These are phyloP conservation scores for Eupeodes latifasciatus DNA, from an alignment of 2,888 invertebrate species.

Conservation along the genomic window DNA sequence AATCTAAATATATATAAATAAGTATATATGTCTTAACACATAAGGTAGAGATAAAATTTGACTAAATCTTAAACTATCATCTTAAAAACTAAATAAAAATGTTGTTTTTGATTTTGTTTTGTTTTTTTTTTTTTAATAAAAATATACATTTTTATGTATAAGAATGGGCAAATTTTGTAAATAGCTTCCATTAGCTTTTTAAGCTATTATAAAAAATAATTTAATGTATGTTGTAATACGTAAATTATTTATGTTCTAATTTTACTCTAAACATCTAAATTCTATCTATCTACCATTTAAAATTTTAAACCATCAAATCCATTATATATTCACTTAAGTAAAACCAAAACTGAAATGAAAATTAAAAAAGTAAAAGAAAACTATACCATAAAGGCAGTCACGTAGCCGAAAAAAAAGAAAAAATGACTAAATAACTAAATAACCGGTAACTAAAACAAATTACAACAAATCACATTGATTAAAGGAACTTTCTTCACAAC, in stretches of 20 bases:
- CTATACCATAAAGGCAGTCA: slow-evolving; percentile 42
- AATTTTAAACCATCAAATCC: slow-evolving; percentile 29
- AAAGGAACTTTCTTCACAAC: slow-evolving; percentile 58
- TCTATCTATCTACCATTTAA: slow-evolving; percentile 28
- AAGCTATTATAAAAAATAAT: slow-evolving; percentile 65
- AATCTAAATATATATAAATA: neutral
- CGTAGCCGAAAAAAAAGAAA: slow-evolving; percentile 31
- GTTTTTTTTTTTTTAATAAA: neutral
- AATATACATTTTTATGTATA: slow-evolving; percentile 8
- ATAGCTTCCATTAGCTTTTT: slow-evolving; percentile 25
- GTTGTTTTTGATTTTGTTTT: slow-evolving; percentile 12
- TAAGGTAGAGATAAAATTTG: slow-evolving; percentile 9
- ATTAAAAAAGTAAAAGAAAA: neutral
- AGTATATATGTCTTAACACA: slow-evolving; percentile 1
- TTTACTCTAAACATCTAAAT: slow-evolving; percentile 28
- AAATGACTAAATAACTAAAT: neutral
- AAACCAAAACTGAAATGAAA: neutral
- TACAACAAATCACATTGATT: slow-evolving; percentile 57
- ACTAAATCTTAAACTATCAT: slow-evolving; percentile 29
- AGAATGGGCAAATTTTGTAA: slow-evolving; percentile 30
- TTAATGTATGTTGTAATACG: slow-evolving; percentile 14
- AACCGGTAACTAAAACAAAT: neutral
- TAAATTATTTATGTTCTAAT: slow-evolving; percentile 17
- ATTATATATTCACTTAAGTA: slow-evolving; percentile 14
- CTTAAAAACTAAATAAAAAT: slow-evolving; percentile 47